Conservation (phyloP, 2,888 invertebrate species). For the Plebejus argus region DNA sequence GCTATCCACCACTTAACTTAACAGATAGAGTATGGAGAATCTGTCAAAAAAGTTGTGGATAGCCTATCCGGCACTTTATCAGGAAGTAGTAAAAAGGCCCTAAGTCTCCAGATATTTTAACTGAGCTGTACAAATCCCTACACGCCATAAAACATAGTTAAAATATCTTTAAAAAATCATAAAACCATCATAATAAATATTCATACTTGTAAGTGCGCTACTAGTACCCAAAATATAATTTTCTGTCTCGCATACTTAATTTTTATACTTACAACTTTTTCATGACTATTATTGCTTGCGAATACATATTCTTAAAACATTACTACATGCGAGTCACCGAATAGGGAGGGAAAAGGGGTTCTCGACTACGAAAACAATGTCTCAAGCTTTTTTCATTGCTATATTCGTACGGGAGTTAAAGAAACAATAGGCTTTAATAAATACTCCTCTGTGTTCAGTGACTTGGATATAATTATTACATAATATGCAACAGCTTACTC, state of each 20-base stretch:
- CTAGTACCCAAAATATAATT: not conserved
- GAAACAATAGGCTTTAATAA: not conserved
- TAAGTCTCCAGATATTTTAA: not conserved
- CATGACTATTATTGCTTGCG: constrained; percentile 5
- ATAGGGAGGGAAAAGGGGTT: not conserved
- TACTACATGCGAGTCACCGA: not conserved
- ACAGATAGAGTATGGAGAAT: too few species aligned
- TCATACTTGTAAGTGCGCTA: not conserved
- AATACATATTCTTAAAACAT: not conserved
- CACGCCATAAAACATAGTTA: not conserved
- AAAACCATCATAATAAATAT: not conserved
- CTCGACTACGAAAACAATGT: not conserved
- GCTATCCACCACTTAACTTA: too few species aligned
- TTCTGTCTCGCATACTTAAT: not conserved
- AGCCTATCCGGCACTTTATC: too few species aligned
- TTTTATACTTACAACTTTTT: constrained; percentile 3
- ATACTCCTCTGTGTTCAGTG: not conserved
- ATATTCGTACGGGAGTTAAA: not conserved
- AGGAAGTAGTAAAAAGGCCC: too few species aligned
- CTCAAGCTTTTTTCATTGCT: not conserved
- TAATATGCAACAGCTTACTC: not conserved
- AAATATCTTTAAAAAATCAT: not conserved
- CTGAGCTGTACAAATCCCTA: not conserved
- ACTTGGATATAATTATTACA: not conserved
- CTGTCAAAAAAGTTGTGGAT: too few species aligned